These are phyloP conservation scores for Hypolimnas misippus DNA, from an alignment of 2,888 invertebrate species.

Conservation along the genomic window DNA sequence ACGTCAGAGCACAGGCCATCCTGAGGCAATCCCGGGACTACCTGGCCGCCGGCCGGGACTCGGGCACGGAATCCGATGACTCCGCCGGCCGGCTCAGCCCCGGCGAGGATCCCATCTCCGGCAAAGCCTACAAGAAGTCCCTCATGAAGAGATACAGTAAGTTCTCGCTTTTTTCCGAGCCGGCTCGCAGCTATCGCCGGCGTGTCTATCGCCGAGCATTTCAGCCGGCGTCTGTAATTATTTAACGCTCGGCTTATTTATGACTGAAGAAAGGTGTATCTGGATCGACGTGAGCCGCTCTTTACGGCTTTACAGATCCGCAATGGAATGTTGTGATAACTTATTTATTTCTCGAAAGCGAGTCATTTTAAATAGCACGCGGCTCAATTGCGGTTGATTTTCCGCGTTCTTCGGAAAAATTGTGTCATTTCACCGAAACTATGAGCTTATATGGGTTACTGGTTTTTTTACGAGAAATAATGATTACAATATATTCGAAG, in stretches of 20 bases:
- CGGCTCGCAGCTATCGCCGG: constrained; percentile 11
- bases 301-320: constrained; percentile 22
- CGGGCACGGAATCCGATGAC: constrained; percentile 92
- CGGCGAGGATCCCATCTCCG: constrained; percentile 79
- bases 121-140: constrained; percentile 94
- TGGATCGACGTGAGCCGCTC: constrained; percentile 29
- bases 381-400: constrained; percentile 23
- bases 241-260: constrained; percentile 23
- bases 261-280: constrained; percentile 8
- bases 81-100: constrained; percentile 88
- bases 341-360: constrained; percentile 30
- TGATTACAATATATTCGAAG: not conserved
- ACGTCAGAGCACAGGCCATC: constrained; percentile 78
- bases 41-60: constrained; percentile 85
- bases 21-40: constrained; percentile 79
- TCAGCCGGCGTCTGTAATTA: constrained; percentile 18
- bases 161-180: constrained; percentile 64
- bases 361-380: constrained; percentile 27
- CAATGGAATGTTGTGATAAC: constrained; percentile 38
- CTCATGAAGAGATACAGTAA: constrained; percentile 97
- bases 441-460: not conserved
- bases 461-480: not conserved
- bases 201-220: not conserved
- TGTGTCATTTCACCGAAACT: constrained; percentile 8
- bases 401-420: constrained; percentile 22